A percentile compares a stretch with the other conserved stretches of the same genome.
Evolutionary conservation across 2,888 invertebrate species (phyloP).

Genomic region (Phalera bucephala): DNA sequence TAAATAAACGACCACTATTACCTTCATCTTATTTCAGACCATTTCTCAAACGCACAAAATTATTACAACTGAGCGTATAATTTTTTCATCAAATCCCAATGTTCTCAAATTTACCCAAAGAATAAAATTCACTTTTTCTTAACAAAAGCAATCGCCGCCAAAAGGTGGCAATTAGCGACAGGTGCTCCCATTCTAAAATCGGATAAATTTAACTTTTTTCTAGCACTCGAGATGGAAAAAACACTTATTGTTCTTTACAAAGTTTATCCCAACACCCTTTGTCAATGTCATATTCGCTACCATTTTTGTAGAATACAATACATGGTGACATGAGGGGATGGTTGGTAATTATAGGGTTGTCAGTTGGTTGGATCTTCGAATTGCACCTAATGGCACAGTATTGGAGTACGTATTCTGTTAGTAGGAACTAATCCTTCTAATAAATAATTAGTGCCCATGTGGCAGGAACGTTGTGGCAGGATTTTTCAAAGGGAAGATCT

Average conservation of each 20-base stretch:
- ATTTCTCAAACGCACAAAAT: background rate
- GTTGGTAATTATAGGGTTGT: conserved; percentile 27
- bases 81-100: background rate
- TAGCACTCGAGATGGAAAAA: conserved; percentile 40
- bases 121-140: background rate
- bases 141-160: conserved; percentile 52
- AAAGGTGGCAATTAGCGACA: conserved; percentile 81
- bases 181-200: conserved; percentile 68
- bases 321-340: conserved; percentile 72
- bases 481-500: too few relatives aligned
- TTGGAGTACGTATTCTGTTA: too few relatives aligned
- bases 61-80: background rate
- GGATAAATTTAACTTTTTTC: conserved; percentile 67
- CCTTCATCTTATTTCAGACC: too few relatives aligned
- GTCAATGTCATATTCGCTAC: conserved; percentile 76
- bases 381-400: too few relatives aligned
- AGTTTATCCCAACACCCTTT: conserved; percentile 76
- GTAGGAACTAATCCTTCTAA: too few relatives aligned
- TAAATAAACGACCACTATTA: too few relatives aligned
- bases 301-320: conserved; percentile 65
- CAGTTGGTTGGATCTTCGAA: too few relatives aligned
- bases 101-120: background rate
- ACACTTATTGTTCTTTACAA: conserved; percentile 52
- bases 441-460: too few relatives aligned
- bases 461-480: too few relatives aligned